Conservation (phyloP, 2,888 invertebrate species). For the Melinopterus prodromus region DNA sequence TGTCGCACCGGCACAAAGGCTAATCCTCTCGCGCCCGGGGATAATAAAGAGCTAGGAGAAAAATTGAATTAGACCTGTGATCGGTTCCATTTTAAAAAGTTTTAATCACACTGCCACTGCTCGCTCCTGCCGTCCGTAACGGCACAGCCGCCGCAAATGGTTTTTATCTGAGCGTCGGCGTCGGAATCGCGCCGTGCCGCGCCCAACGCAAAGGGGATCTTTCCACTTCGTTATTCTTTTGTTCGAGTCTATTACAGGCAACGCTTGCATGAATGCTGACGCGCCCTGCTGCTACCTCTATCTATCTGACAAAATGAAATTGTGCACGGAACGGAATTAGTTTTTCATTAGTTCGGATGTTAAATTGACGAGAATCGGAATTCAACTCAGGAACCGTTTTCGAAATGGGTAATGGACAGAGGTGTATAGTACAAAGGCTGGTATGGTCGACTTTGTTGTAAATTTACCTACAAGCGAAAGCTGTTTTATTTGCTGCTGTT, state of each 20-base stretch:
- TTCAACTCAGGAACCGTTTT: not conserved
- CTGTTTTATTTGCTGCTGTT: no score
- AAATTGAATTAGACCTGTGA: slow-evolving; percentile 23
- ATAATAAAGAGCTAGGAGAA: slow-evolving; percentile 15
- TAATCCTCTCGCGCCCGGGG: slow-evolving; percentile 11
- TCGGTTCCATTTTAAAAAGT: slow-evolving; percentile 19
- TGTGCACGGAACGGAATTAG: not conserved
- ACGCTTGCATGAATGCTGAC: slow-evolving; percentile 4
- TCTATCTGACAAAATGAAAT: not conserved
- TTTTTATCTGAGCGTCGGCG: not conserved
- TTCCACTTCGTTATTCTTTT: not conserved
- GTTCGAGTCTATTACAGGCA: not conserved
- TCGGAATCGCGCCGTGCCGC: not conserved
- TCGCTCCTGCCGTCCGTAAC: not conserved
- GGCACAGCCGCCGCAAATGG: not conserved
- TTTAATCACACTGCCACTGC: slow-evolving; percentile 13
- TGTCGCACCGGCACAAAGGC: slow-evolving; percentile 19
- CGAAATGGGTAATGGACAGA: not conserved
- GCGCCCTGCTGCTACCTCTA: not conserved
- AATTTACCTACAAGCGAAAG: not conserved
- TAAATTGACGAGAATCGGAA: not conserved
- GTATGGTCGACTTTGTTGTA: not conserved
- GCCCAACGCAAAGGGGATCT: not conserved
- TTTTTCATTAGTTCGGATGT: not conserved
- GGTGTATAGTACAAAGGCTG: not conserved